A percentile compares a stretch with the other conserved stretches of the same genome.
Conservation (phyloP, 1,140 invertebrate genomes). For the Eriosoma lanigerum region DNA sequence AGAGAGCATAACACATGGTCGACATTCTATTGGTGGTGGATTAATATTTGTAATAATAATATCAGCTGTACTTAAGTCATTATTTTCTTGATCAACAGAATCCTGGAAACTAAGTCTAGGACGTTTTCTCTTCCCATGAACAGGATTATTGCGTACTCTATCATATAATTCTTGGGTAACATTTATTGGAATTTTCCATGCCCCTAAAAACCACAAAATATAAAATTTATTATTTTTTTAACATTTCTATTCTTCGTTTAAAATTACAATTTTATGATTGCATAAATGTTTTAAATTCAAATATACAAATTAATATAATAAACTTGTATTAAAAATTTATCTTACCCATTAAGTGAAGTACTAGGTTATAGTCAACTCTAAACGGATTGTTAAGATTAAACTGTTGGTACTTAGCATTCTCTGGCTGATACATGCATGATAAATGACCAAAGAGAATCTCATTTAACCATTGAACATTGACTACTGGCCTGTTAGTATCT, state of each 20-base stretch:
- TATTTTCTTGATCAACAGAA: constrained; percentile 55
- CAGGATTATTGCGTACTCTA: constrained; percentile 66
- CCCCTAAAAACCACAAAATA: constrained; percentile 63
- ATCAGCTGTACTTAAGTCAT: constrained; percentile 52
- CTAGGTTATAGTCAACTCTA: constrained; percentile 80
- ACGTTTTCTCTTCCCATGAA: constrained; percentile 63
- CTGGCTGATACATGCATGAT: constrained; percentile 77
- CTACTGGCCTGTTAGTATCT: constrained; percentile 82
- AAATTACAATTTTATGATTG: no score
- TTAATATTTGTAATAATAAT: constrained; percentile 59
- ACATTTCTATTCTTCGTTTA: no score
- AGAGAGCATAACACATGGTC: constrained; percentile 61
- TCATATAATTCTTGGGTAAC: constrained; percentile 84
- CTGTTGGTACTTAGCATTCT: constrained; percentile 84
- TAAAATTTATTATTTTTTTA: background rate
- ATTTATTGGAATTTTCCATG: constrained; percentile 89
- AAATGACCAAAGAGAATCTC: constrained; percentile 88
- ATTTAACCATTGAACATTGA: constrained; percentile 91
- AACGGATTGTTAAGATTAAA: constrained; percentile 80
- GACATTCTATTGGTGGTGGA: constrained; percentile 59
- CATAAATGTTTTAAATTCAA: background rate
- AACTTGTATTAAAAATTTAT: no score
- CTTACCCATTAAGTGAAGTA: constrained; percentile 89
- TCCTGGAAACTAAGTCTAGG: constrained; percentile 57
- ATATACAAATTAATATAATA: background rate